Conservation (phyloP, 2,888 invertebrate genomes). For the Melanostoma scalare region DNA sequence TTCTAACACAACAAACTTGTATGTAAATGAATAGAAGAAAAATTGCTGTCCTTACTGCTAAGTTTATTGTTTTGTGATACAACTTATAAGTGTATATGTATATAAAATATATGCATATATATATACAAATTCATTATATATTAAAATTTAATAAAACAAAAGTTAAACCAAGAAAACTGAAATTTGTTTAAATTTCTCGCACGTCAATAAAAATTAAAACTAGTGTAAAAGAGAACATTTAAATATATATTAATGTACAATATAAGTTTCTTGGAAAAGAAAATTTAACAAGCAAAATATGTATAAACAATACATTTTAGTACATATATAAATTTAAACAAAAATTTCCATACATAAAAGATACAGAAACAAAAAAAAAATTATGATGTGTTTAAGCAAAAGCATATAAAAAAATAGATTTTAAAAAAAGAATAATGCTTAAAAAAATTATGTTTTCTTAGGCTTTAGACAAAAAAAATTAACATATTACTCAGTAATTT, state of each 20-base stretch:
- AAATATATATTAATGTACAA: conserved; percentile 44
- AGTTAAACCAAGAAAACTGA: conserved; percentile 32
- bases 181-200: conserved; percentile 49
- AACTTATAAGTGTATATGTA: conserved; percentile 57
- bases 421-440: conserved; percentile 21
- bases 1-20: conserved; percentile 36
- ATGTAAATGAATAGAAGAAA: conserved; percentile 43
- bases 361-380: conserved; percentile 5
- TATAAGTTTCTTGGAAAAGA: conserved; percentile 61
- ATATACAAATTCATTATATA: conserved; percentile 18
- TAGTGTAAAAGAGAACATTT: conserved; percentile 38
- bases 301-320: conserved; percentile 53
- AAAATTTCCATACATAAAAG: no score
- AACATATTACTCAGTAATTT: conserved; percentile 57
- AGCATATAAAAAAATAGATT: conserved; percentile 16
- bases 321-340: conserved; percentile 28
- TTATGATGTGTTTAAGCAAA: conserved; percentile 21
- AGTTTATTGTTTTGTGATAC: conserved; percentile 73
- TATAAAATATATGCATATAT: conserved; percentile 7
- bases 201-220: conserved; percentile 37
- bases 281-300: conserved; percentile 41
- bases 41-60: conserved; percentile 70
- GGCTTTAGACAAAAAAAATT: conserved; percentile 44
- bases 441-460: conserved; percentile 52
- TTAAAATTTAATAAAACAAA: conserved; percentile 64